phyloP scores from a whole-genome alignment of 2,888 invertebrate species.

The Hydropsyche betteni region DNA sequence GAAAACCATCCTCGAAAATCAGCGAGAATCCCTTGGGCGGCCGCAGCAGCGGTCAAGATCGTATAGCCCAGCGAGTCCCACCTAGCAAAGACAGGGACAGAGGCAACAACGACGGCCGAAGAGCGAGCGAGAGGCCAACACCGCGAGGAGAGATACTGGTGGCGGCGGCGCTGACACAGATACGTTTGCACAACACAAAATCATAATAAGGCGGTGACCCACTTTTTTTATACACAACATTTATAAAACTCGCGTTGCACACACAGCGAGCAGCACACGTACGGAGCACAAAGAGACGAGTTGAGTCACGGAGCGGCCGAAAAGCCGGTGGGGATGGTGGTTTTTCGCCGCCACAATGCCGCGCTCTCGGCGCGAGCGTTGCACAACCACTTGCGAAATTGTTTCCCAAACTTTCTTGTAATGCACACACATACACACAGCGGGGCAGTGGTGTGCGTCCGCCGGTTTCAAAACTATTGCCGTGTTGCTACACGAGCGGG shows the following conservation, averaged over 20 bases:
- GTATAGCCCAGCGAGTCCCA: no score
- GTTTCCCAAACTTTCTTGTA: slow-evolving; percentile 39
- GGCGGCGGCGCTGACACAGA: slow-evolving; percentile 45
- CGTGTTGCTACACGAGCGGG: slow-evolving; percentile 16
- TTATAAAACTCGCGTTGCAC: slow-evolving; percentile 32
- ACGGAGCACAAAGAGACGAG: slow-evolving; percentile 13
- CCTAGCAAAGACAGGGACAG: no score
- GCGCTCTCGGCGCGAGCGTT: not conserved
- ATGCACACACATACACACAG: not conserved
- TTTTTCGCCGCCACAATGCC: slow-evolving; percentile 17
- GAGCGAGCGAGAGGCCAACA: not conserved
- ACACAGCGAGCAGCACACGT: slow-evolving; percentile 11
- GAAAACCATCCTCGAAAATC: no score
- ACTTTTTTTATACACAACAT: slow-evolving; percentile 56
- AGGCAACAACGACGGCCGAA: no score
- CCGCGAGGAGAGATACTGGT: slow-evolving; percentile 17
- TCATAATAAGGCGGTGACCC: slow-evolving; percentile 62
- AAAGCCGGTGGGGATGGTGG: not conserved
- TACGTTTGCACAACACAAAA: slow-evolving; percentile 51
- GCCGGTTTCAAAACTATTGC: slow-evolving; percentile 23
- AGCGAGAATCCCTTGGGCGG: no score
- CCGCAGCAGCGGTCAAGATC: no score
- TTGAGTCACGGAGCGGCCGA: slow-evolving; percentile 13
- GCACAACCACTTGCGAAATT: slow-evolving; percentile 33
- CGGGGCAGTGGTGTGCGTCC: not conserved